Base-by-base conservation (phyloP, 2,113 vertebrate species). In the Rattus rattus region DNA sequence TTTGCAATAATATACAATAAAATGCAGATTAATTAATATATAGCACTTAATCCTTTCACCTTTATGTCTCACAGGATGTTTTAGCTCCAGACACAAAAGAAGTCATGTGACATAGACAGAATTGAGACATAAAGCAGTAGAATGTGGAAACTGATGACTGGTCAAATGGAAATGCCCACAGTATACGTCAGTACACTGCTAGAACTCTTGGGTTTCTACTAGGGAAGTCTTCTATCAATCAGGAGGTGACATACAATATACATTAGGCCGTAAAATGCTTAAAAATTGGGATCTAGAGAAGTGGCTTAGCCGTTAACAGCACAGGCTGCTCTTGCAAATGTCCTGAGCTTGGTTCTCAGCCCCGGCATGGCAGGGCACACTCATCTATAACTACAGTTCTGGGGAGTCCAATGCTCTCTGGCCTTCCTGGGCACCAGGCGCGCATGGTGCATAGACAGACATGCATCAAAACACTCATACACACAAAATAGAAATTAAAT, bases 31-130 rank as follows among this genome's bases (percentile, higher is more conserved):
- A 84, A 77, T n/a, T 87, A 84, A 92, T 69, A 90, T 11, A 33
- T 28, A 77, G 81, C 49, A 92, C 73, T 94, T 70, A 95, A 67
- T 54, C 80, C 17, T 65, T 88, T 77, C 88, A 70, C 47, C 92
- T 72, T 92, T 85, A 85, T 81, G 75, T 20, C 5, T 36, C 33
- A 92, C 39, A 2, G 95, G 54, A 75, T 79, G 33, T 96, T 95
- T 96, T 72, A 73, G 88, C 52, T 95, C 54, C 67, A 84, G 96
- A 91, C 24, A 88, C 16, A 39, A 85, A 90, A 92, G 20, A 94
- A 91, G 22, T 28, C 43, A 93, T 54, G 14, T 63, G 59, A 81
- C 67, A 79, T 33, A 94, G 88, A 92, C 28, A 92, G 36, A 87
- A 77, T 72, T 96, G 36, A 70, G 22, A 94, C 88, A 56, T 56